Evolutionary conservation across 92 coral and sea anemone genomes (phyloP), one percentile per base, ranked within the genome.

Genomic region (Umimayanthus kanabou): DNA sequence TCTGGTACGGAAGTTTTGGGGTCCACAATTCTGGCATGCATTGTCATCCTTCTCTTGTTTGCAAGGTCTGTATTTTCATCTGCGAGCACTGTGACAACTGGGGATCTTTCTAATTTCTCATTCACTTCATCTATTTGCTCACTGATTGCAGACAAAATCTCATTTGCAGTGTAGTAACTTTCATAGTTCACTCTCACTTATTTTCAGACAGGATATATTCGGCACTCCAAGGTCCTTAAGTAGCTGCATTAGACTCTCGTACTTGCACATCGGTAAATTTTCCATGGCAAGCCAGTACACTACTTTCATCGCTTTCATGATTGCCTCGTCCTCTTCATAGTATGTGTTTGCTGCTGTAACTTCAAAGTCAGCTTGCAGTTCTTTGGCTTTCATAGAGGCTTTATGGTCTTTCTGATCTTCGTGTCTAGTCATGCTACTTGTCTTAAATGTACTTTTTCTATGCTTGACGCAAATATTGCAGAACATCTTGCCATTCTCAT

Each of bases 161-260:
- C 89, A 29, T 87, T 87, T 20, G 85, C 83, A 42, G 84, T 42
- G 47, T 42, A 42, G 47, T 42, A 42, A 7, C 47, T 42, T 42
- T 42, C 47, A 42, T 42, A 42, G 47, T 42, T 42, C 47, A 42
- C 47, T 7, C 47, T 42, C 76, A 37, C 87, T 81, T 49, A 88
- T 69, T 88, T 88, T 40, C 37, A 88, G 28, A 80, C 90, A 76
- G 53, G 55, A 39, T 39, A 66, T 87, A 26, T 77, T 87, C 50
- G 86, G 90, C 74, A 88, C 81, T 69, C 64, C 80, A n/a, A 80
- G 86, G 47, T 82, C 84, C 73, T 86, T 86, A 30, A 90, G 84
- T 85, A 86, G 79, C 77, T 86, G 87, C 88, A 85, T 85, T 37
- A 80, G 74, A 70, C 90, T 90, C 49, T 86, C 90, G 2, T 90